A percentile compares a stretch with the other conserved stretches of the same genome.
Conservation (phyloP, 2,888 invertebrate genomes). For the Eupeodes luniger region DNA sequence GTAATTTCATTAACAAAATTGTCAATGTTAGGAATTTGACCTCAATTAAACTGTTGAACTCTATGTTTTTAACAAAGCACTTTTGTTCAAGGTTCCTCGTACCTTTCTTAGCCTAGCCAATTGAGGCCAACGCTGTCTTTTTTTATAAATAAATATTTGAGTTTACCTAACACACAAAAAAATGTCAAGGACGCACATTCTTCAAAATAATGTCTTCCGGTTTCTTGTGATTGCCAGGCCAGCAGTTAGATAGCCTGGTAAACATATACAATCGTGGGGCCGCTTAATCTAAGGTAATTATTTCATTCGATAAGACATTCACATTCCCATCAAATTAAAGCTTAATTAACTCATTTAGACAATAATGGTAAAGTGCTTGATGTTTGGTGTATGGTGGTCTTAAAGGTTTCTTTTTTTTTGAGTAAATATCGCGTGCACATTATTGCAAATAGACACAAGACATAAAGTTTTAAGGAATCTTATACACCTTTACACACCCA, state of each 20-base stretch:
- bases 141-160: too few relatives aligned
- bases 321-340: slow-evolving; percentile 62
- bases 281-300: slow-evolving; percentile 61
- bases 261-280: background rate
- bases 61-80: too few relatives aligned
- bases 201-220: slow-evolving; percentile 48
- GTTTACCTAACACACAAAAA: background rate
- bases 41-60: too few relatives aligned
- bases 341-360: slow-evolving; percentile 70
- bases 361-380: slow-evolving; percentile 55
- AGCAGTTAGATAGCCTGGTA: background rate
- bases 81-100: background rate
- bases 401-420: slow-evolving; percentile 27
- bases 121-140: background rate
- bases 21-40: too few relatives aligned
- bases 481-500: background rate
- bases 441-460: slow-evolving; percentile 52
- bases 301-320: slow-evolving; percentile 68
- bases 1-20: too few relatives aligned
- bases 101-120: background rate
- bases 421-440: slow-evolving; percentile 64
- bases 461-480: slow-evolving; percentile 22
- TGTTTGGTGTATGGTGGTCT: slow-evolving; percentile 26
- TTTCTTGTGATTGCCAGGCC: background rate
- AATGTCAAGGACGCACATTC: slow-evolving; percentile 66